phyloP scores from a whole-genome alignment of 2,113 vertebrate genomes.

The Coracopsis vasa region DNA sequence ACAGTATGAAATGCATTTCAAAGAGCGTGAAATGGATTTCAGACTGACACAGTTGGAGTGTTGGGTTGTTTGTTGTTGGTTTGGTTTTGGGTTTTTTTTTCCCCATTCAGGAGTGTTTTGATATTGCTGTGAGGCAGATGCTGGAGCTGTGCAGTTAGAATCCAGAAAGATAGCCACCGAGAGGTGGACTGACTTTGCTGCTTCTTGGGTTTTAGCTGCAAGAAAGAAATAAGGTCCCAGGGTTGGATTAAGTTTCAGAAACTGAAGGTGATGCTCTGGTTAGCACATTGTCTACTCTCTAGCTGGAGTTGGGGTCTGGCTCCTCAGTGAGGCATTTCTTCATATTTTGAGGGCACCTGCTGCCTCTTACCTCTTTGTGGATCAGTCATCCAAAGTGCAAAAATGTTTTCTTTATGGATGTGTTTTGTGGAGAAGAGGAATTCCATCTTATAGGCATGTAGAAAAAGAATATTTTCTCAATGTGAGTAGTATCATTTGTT shows the following conservation, averaged over 20 bases:
- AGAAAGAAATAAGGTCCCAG: background rate
- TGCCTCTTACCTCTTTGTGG: background rate
- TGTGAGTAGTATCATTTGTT: background rate
- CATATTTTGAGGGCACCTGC: background rate
- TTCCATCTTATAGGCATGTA: background rate
- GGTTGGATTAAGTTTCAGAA: background rate
- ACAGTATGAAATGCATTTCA: background rate
- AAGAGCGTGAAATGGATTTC: background rate
- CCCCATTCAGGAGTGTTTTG: background rate
- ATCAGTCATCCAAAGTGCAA: background rate
- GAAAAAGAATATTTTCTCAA: background rate
- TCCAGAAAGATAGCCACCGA: background rate
- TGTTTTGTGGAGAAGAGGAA: background rate
- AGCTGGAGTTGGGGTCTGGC: background rate
- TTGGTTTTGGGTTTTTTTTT: background rate
- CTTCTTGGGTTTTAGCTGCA: background rate
- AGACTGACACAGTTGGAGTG: background rate
- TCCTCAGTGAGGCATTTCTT: background rate
- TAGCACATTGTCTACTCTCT: fast-evolving
- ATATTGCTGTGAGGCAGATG: background rate
- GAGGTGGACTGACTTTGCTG: background rate
- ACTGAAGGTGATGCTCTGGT: background rate
- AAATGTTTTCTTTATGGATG: background rate
- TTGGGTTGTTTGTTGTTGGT: background rate
- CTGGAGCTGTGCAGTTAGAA: background rate